phyloP scores from a whole-genome alignment of 2,113 vertebrate species.

The Cyprinodon brontotheroides region DNA sequence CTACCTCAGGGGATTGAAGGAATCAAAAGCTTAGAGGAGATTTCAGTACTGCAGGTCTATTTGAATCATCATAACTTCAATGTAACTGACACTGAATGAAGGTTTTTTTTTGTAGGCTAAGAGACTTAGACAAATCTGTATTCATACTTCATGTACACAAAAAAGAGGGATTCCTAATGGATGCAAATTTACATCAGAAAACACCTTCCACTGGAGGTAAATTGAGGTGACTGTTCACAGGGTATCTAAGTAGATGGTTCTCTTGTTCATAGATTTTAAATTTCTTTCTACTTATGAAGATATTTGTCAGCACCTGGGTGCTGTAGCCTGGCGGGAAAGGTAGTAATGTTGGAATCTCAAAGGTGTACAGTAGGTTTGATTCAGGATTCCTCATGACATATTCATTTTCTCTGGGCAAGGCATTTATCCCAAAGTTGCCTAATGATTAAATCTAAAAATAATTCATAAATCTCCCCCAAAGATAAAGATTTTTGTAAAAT shows the following conservation, averaged over 20 bases:
- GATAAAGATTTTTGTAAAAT: too few relatives aligned
- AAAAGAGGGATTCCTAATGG: conserved; percentile 16
- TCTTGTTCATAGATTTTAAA: not conserved
- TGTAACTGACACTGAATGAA: conserved; percentile 53
- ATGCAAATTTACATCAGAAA: conserved; percentile 26
- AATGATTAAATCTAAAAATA: too few relatives aligned
- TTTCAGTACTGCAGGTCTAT: conserved; percentile 64
- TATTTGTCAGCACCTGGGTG: not conserved
- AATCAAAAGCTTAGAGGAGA: conserved; percentile 73
- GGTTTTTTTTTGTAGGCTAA: conserved; percentile 49
- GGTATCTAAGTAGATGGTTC: not conserved
- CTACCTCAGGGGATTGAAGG: conserved; percentile 66
- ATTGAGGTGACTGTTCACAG: conserved; percentile 5
- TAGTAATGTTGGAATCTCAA: not conserved
- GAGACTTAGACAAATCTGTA: conserved; percentile 51
- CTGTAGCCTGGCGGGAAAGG: too few relatives aligned
- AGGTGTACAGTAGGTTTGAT: not conserved
- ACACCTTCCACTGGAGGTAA: not conserved
- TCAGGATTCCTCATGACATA: too few relatives aligned
- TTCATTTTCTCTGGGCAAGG: too few relatives aligned
- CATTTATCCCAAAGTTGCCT: too few relatives aligned
- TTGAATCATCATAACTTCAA: conserved; percentile 64
- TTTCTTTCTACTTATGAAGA: not conserved
- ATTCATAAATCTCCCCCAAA: too few relatives aligned
- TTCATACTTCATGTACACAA: conserved; percentile 29